Evolutionary conservation across 2,797 vertebrate genomes (phyloP), one percentile per base, ranked within the genome.

Genomic region (Lithobates sylvaticus): DNA sequence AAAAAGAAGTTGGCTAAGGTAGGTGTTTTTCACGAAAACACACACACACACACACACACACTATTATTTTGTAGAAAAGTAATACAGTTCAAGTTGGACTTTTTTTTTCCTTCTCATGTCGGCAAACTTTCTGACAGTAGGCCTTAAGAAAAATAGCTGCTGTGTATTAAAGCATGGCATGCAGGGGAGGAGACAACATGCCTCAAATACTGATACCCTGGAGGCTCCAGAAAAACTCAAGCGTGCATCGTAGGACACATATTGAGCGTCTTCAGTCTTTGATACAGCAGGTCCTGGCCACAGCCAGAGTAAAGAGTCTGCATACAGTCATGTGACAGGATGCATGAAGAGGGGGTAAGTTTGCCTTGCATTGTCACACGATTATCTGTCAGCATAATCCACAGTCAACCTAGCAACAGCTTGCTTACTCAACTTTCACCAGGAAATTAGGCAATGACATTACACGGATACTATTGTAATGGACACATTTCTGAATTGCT

Each of bases 131-230:
- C 6, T 64, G 32, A 32, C 18, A 18, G n/a, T n/a, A 83, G 3
- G 71, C 42, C 44, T 67, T 34, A 10, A 75, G 47, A 47, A 84
- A 39, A 69, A 84, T 77, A 70, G 61, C 73, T 54, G 42, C 3
- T 26, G 61, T 76, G 82, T 50, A 84, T 36, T 18, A 77, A 54
- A 27, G 74, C 74, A 84, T 76, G 64, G 73, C 32, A n/a, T 67
- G 58, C 29, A 73, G 13, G 34, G 68, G 79, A 65, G 71, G 71
- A 65, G 58, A 42, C 69, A 5, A 23, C 32, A 23, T n/a, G 47
- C 47, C n/a, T 84, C 36, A 78, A n/a, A 80, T 80, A 64, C 50
- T 54, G 36, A 61, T 23, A 85, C 76, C 77, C 70, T 23, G 29
- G 29, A 58, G 73, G 82, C 82, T 70, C 39, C 29, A 69, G 32